Conservation (phyloP, 1,140 invertebrate genomes). For the Apis florea region DNA sequence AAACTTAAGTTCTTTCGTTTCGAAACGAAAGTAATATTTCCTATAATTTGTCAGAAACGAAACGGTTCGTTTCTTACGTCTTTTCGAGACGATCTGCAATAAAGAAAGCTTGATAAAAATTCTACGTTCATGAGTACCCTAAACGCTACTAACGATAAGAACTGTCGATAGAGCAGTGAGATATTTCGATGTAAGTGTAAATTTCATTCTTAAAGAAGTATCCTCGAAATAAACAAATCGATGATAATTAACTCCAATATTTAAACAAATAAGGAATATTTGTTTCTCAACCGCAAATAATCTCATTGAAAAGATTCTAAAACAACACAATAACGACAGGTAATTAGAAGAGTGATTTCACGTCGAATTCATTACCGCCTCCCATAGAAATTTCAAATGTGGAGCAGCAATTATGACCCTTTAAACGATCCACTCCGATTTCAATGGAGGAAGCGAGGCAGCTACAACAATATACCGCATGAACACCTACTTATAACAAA, state of each 20-base stretch:
- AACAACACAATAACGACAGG: too few species aligned
- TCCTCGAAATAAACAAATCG: not conserved
- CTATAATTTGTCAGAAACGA: not conserved
- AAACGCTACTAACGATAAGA: not conserved
- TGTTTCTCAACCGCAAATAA: not conserved
- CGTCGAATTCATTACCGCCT: slow-evolving; percentile 21
- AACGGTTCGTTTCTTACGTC: too few species aligned
- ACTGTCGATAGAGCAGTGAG: not conserved
- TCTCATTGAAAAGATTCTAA: not conserved
- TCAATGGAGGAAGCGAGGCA: slow-evolving; percentile 63
- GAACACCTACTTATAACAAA: slow-evolving; percentile 61
- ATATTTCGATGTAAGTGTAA: too few species aligned
- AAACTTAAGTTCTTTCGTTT: not conserved
- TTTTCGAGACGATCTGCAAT: not conserved
- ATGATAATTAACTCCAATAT: too few species aligned
- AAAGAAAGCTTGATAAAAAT: not conserved
- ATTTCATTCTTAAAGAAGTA: too few species aligned
- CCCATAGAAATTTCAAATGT: slow-evolving; percentile 44
- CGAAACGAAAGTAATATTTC: not conserved
- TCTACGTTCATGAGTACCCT: not conserved
- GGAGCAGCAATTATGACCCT: slow-evolving; percentile 52
- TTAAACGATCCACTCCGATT: slow-evolving; percentile 50
- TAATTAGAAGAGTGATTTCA: not conserved
- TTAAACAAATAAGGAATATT: not conserved
- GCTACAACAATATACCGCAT: slow-evolving; percentile 56